Evolutionary conservation across 2,797 vertebrate species (phyloP), one percentile per base, ranked within the genome.

Genomic region (Apogon talboti): DNA sequence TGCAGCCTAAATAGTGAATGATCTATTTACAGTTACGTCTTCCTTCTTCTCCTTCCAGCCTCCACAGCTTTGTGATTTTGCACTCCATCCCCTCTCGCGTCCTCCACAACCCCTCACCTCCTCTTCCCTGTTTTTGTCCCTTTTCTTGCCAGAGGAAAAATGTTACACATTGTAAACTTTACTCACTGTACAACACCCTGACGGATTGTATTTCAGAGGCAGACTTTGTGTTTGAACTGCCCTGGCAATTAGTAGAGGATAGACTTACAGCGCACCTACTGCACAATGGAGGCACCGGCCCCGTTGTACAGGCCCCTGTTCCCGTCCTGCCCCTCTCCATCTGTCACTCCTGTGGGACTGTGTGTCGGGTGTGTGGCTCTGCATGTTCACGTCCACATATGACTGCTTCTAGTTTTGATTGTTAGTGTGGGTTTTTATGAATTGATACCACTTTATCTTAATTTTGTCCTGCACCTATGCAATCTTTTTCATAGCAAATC

Each of bases 161-260:
- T 92, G 91, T 92, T 82, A 71, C 86, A 90, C 87, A 79, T 88
- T 91, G 91, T 93, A 91, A 92, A 91, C 68, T 89, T 91, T 79
- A 84, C 83, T 89, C 82, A 66, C 84, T 65, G 84, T 82, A 89
- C 89, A 88, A 91, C 90, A 83, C 84, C 74, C 85, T 4, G 41
- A 66, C 57, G 87, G 81, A 49, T 94, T 77, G 58, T 51, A 76
- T 94, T 93, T 92, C 93, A 92, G 85, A 85, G 82, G 84, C 87
- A 83, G 91, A 90, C 91, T 91, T 92, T 93, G 90, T 92, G 88
- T 90, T 88, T 89, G 84, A 92, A 90, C 87, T 74, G 79, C 89
- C 90, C 71, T 57, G 83, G 87, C 92, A 93, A 93, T 94, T 94
- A 94, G 91, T 68, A 78, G 81, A 83, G 89, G 91, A 93, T 94